Base-by-base conservation (phyloP, 2,797 vertebrate genomes). In the Luscinia luscinia region DNA sequence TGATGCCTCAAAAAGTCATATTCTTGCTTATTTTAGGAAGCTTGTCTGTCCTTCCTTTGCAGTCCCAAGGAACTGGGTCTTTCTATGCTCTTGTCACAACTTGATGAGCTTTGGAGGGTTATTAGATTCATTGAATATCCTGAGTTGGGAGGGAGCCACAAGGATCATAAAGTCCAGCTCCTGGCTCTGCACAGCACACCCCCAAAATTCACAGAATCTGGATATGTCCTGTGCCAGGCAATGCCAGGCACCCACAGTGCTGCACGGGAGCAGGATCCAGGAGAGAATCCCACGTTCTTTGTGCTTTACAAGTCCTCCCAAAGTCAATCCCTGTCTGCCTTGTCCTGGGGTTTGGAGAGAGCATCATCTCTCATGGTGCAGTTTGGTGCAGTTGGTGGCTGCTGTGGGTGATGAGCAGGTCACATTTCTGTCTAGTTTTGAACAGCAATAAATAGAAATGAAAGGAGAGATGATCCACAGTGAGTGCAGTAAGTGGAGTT, bases 401-500 rank as follows among this genome's bases (percentile, higher is more conserved):
- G 78, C 87, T 9, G 75, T 0, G 13, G 62, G 66, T 81, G 73
- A 11, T 30, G 76, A 77, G 76, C 69, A 15, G 89, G 76, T 78
- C 59, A 2, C 48, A 3, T 81, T 93, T 87, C 84, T 84, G 84
- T 51, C 91, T 83, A 4, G 58, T 54, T 77, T 68, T 64, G 76
- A 89, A 6, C 82, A 69, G 70, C 87, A 62, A 54, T 61, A 75
- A 77, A 52, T 68, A 19, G 89, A 57, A 88, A 69, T 67, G 69
- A 68, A 86, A 89, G 84, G 45, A 38, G 0, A 89, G 90, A 63
- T 5, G 7, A 76, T 93, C 43, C 86, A 20, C 55, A 57, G 80
- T 19, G 76, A 88, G 84, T 27, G 48, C 76, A 45, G 45, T 86
- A 91, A 96, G 89, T 86, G 83, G 79, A 64, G 83, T 86, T 96